Evolutionary conservation across 2,113 vertebrate genomes (phyloP).

Genomic region (Python bivittatus): DNA sequence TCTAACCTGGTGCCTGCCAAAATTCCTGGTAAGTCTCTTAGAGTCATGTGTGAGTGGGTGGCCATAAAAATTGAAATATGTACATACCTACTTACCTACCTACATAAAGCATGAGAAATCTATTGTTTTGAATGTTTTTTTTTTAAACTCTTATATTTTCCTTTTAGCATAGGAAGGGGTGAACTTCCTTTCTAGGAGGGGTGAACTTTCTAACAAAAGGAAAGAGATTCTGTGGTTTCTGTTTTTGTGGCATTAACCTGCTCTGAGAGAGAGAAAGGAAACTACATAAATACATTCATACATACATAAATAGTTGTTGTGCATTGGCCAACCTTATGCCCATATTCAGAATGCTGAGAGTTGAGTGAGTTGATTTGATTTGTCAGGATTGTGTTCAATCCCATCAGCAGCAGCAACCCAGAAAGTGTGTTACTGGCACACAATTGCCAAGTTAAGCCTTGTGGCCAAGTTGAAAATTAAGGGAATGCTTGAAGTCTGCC

Average conservation of each 20-base stretch:
- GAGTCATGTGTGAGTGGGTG: not conserved
- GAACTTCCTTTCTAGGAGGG: not conserved
- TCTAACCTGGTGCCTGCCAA: not conserved
- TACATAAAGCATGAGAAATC: not conserved
- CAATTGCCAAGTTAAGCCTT: not conserved
- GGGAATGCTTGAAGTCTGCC: not conserved
- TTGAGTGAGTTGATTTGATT: not conserved
- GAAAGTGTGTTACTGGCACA: not conserved
- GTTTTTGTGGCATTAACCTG: not conserved
- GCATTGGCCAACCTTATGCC: not conserved
- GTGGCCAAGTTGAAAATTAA: not conserved
- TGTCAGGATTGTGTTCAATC: not conserved
- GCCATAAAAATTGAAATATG: not conserved
- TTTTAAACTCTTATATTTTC: not conserved
- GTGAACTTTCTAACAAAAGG: constrained; percentile 44
- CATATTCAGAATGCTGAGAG: not conserved
- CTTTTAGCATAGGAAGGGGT: too few species aligned
- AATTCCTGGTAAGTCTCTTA: not conserved
- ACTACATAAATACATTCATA: too few species aligned
- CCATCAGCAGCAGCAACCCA: not conserved
- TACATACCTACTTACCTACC: too few species aligned
- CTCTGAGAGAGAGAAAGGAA: not conserved
- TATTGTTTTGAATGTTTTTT: not conserved
- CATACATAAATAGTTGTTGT: too few species aligned
- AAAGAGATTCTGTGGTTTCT: constrained; percentile 49